Conservation (phyloP, 2,113 vertebrate species). For the Poeciliopsis turrubarensis region DNA sequence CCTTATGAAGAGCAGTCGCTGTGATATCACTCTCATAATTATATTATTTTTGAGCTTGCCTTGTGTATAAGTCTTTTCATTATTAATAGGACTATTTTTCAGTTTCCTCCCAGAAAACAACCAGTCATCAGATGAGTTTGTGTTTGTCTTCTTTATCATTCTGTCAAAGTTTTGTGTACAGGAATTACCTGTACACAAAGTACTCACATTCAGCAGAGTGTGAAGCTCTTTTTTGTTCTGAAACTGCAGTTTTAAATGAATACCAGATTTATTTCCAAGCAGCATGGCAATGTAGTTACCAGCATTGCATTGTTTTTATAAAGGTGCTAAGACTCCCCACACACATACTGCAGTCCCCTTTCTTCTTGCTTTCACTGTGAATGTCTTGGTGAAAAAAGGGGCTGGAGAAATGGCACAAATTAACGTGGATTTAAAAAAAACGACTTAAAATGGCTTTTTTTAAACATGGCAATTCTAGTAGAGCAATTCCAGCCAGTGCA, state of each 20-base stretch:
- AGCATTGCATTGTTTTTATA: not conserved
- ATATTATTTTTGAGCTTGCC: conserved; percentile 17
- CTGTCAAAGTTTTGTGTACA: not conserved
- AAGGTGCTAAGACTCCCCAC: not conserved
- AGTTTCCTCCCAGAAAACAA: no score
- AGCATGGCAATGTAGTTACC: not conserved
- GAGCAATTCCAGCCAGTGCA: not conserved
- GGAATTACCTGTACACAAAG: not conserved
- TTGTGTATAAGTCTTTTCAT: not conserved
- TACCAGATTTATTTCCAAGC: not conserved
- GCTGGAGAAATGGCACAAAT: no score
- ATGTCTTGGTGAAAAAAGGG: not conserved
- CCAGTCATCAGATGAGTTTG: no score
- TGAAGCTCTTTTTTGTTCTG: not conserved
- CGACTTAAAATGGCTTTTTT: not conserved
- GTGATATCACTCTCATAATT: conserved; percentile 6
- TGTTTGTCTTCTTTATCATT: no score
- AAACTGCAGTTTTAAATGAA: not conserved
- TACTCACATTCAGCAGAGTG: not conserved
- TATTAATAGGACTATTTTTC: not conserved
- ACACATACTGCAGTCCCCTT: no score
- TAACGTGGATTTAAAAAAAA: no score
- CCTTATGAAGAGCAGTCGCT: conserved; percentile 30
- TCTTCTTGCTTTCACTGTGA: no score
- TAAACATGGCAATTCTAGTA: not conserved